Base-by-base conservation (phyloP, 2,888 invertebrate genomes). In the Eupithecia tripunctaria region DNA sequence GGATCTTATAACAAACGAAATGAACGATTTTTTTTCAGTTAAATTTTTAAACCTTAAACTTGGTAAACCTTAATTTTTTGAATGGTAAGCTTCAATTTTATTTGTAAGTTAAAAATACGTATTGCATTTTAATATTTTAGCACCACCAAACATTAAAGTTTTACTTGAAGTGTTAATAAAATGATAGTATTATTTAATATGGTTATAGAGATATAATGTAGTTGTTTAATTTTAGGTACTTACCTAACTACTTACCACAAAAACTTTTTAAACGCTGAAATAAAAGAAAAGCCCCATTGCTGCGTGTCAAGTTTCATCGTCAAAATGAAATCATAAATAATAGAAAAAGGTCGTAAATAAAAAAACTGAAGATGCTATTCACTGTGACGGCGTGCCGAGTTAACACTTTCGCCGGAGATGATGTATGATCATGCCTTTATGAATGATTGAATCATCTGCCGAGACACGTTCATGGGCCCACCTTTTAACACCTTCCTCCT, bases 391-490 rank as follows among this genome's bases (percentile, higher is more conserved):
- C 51, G 85, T 84, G 82, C 81, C 79, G 80, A 89, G 87, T 89
- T 92, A 89, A 92, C 92, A 92, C 92, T 92, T 93, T 93, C 87
- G 89, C 91, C 87, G 86, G 87, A 84, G 88, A 92, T 93, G 94
- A 93, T 93, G 91, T 91, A 93, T 88, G 93, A 91, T 92, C 88
- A 91, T 92, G 90, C 91, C 90, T 89, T 83, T 86, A 91, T 93
- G 93, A 94, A 92, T 93, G 93, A 94, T 94, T 91, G 93, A 93
- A 93, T 94, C 91, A 90, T 93, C 91, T 89, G 87, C 87, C 88
- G 87, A 82, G 92, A 93, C 93, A 93, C 92, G 92, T 92, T 88
- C 91, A 85, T 86, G 84, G 88, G 82, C 84, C 85, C 86, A 88
- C 89, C 93, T 93, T 93, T 94, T 94, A 91, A 94, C 93, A 92